phyloP scores from a whole-genome alignment of 2,888 invertebrate species.

The Meandrusa payeni region DNA sequence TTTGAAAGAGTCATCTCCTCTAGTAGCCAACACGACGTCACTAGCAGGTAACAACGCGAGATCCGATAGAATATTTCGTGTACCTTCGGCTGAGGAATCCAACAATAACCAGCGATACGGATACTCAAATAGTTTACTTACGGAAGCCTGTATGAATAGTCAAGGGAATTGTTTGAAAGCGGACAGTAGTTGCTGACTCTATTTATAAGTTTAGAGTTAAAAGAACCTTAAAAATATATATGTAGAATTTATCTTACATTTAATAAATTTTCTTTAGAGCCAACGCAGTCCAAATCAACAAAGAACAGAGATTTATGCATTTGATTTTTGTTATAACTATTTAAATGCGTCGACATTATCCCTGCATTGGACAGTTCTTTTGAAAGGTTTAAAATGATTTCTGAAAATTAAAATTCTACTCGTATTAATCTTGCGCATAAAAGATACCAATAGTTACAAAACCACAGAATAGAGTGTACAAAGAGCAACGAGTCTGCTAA shows the following conservation, averaged over 20 bases:
- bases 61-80: constrained; percentile 30
- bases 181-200: too few relatives aligned
- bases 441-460: too few relatives aligned
- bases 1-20: constrained; percentile 28
- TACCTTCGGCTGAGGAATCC: constrained; percentile 27
- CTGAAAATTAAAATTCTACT: too few relatives aligned
- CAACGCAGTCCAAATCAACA: constrained; percentile 49
- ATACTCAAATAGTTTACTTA: constrained; percentile 36
- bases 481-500: too few relatives aligned
- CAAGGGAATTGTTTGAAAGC: too few relatives aligned
- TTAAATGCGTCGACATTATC: constrained; percentile 32
- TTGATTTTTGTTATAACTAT: constrained; percentile 33
- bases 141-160: constrained; percentile 40
- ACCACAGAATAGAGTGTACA: too few relatives aligned
- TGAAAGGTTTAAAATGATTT: constrained; percentile 34
- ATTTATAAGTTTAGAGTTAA: background rate
- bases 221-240: too few relatives aligned
- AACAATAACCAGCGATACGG: constrained; percentile 60
- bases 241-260: constrained; percentile 40
- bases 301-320: constrained; percentile 48
- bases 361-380: constrained; percentile 41
- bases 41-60: constrained; percentile 46
- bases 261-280: constrained; percentile 34
- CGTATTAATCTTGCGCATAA: too few relatives aligned
- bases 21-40: constrained; percentile 53